phyloP scores from a whole-genome alignment of 2,888 invertebrate species.

The Eupsilia transversa region DNA sequence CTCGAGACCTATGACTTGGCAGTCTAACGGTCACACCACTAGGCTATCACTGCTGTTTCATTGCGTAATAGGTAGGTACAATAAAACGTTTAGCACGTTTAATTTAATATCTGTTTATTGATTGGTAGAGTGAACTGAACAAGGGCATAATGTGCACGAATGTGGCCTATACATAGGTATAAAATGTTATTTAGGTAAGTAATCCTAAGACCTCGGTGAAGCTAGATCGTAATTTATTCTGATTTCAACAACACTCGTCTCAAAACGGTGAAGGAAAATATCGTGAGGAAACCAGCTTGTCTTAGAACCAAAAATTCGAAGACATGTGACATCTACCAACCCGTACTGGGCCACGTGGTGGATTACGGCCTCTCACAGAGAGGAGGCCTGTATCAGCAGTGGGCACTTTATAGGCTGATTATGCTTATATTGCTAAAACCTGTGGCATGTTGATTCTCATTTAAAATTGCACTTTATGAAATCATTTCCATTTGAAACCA shows the following conservation, averaged over 20 bases:
- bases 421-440: not conserved
- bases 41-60: not conserved
- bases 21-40: no score
- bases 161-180: constrained; percentile 1
- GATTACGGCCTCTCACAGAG: no score
- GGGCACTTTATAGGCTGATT: no score
- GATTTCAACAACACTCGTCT: no score
- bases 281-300: no score
- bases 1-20: no score
- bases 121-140: constrained; percentile 25
- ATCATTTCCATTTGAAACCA: not conserved
- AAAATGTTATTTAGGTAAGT: not conserved
- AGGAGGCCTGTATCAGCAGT: no score
- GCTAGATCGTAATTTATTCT: not conserved
- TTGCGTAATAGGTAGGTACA: not conserved
- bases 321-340: no score
- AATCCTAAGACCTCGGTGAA: constrained; percentile 12
- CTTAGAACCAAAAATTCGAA: no score
- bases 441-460: constrained; percentile 6
- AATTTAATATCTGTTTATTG: constrained; percentile 6
- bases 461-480: not conserved
- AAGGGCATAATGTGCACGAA: constrained; percentile 39
- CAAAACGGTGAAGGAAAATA: no score
- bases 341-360: no score
- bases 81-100: constrained; percentile 3